Evolutionary conservation across 2,113 vertebrate species (phyloP).

Genomic region (Chitala chitala): DNA sequence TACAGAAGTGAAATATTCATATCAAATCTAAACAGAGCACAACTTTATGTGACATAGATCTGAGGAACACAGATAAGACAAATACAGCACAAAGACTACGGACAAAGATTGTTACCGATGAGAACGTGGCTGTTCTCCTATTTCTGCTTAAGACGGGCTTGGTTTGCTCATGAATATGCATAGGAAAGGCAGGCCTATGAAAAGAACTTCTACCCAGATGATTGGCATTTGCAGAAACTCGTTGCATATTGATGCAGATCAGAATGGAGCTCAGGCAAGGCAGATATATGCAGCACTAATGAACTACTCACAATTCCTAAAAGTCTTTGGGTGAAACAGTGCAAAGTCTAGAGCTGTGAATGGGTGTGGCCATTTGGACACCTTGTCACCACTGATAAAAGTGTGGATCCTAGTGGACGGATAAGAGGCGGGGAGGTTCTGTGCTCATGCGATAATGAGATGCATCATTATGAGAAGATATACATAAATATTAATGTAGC

Average conservation of each 20-base stretch:
- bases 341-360: neutral
- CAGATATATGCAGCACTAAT: neutral
- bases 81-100: neutral
- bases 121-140: neutral
- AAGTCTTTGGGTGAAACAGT: neutral
- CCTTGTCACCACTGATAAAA: slow-evolving; percentile 8
- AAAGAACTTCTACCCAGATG: neutral
- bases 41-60: neutral
- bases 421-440: neutral
- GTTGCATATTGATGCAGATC: neutral
- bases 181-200: neutral
- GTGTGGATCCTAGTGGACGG: neutral
- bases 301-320: slow-evolving; percentile 8
- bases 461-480: neutral
- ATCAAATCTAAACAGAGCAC: neutral
- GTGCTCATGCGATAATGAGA: neutral
- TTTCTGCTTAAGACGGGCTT: neutral
- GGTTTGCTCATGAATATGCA: slow-evolving; percentile 5
- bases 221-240: neutral
- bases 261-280: neutral
- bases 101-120: neutral
- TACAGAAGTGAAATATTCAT: no score
- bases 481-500: slow-evolving; percentile 11
- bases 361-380: slow-evolving; percentile 7
- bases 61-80: neutral